Base-by-base conservation (phyloP, 2,113 vertebrate genomes). In the Lucifuga dentata region DNA sequence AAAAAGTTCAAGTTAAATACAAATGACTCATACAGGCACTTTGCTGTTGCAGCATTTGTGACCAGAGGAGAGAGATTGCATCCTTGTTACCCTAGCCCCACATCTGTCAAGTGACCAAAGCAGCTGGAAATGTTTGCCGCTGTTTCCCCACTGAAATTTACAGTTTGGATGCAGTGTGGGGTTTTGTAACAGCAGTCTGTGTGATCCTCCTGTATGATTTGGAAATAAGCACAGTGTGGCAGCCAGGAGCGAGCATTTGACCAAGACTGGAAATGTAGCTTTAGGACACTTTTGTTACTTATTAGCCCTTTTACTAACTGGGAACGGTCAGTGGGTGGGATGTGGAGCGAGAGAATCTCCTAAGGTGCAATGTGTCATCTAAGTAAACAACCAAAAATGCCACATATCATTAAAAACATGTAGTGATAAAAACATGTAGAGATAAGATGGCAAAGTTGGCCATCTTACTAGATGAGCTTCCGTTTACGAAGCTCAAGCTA, bases 161-260 rank as follows among this genome's bases (percentile, higher is more conserved):
- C 26, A 21, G 48, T 69, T 43, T 64, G 63, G 41, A 45, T 45
- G 57, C 12, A 11, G 50, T 59, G 32, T 17, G 8, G 53, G 17
- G 62, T 86, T 86, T 77, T 61, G 73, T 45, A 86, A 86, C 24
- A 33, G 40, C 32, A 20, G 33, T 29, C 41, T 11, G 16, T 48
- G 9, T 36, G 32, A 57, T 56, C 69, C 23, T 39, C 62, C 64
- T 39, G 21, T 52, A 46, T 41, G 62, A 62, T 89, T 83, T 87
- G 68, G 80, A 85, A 85, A 86, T 56, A 36, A 61, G 59, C 21
- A 61, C 8, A 35, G 55, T 65, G 64, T 52, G 38, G 61, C 74
- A 62, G 76, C 73, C 76, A 65, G 57, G 32, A 68, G 29, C 46
- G 40, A 11, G 56, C 12, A 8, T 46, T 63, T 65, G 80, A 67